Evolutionary conservation across 2,113 vertebrate genomes (phyloP).

Genomic region (Melanotaenia duboulayi): DNA sequence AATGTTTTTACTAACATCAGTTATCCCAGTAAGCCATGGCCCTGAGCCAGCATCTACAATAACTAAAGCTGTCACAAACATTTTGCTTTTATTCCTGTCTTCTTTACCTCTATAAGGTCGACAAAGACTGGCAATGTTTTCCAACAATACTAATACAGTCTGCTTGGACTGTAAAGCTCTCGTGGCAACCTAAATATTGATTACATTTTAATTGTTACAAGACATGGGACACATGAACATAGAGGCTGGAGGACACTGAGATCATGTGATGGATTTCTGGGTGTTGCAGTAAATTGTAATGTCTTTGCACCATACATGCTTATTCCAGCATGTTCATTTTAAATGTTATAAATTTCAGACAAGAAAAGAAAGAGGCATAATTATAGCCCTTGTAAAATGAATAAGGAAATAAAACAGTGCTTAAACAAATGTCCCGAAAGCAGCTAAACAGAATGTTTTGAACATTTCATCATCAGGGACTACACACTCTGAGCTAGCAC

Average conservation of each 20-base stretch:
- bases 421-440: background rate
- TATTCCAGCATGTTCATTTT: background rate
- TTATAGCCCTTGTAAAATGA: background rate
- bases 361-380: background rate
- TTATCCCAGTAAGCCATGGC: too few species aligned
- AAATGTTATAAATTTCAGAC: background rate
- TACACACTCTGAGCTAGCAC: background rate
- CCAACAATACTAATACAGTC: background rate
- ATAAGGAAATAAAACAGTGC: background rate
- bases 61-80: too few species aligned
- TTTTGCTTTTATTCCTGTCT: too few species aligned
- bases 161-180: background rate
- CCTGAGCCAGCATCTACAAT: too few species aligned
- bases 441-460: background rate
- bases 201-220: background rate
- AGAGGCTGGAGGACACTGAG: background rate
- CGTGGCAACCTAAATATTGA: background rate
- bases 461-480: background rate
- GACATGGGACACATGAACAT: background rate
- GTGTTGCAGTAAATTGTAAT: background rate
- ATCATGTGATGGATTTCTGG: background rate
- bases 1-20: too few species aligned
- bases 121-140: background rate
- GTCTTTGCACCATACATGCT: background rate
- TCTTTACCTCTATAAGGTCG: background rate